Base-by-base conservation (phyloP, 2,888 invertebrate genomes). In the Antheraea yamamai region DNA sequence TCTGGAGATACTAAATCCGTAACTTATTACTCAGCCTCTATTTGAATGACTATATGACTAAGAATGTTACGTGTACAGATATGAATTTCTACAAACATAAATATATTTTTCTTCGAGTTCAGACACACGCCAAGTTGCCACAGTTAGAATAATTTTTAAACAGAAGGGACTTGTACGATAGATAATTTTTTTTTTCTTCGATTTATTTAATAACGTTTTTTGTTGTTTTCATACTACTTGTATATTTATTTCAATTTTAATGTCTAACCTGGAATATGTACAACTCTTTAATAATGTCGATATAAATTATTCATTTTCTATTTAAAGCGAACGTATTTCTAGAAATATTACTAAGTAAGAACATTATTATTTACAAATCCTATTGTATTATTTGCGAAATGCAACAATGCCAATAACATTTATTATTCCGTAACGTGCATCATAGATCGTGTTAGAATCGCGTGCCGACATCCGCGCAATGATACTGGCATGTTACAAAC, bases 401-500 rank as follows among this genome's bases (percentile, higher is more conserved):
- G 20, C 70, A 70, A 70, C 68, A 73, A 58, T 61, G 51, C 23
- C 26, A 51, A 51, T 55, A 39, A 35, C 52, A 52, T 58, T 73
- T 26, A 58, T 58, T 73, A 58, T 73, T 58, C 73, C 73, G 73
- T 52, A 73, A 73, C 73, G 52, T 73, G 47, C 58, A 55, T 73
- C 58, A 58, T 52, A 23, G 52, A 20, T 52, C 73, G 52, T 73
- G 52, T 52, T 23, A 26, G 55, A 2, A 66, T 58, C 71, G 71
- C 72, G 74, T 72, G 74, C 74, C 47, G 58, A 58, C 58, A 71
- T 75, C 51, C 39, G 73, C n/a, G 52, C 72, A 78, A 77, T 75
- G 76, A 75, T 75, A 75, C 74, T 77, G 66, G 78, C 81, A 79
- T 80, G 81, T 77, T 80, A 76, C 75, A 74, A 75, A 75, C 73